Base-by-base conservation (phyloP, 2,888 invertebrate species). In the Lepidochrysops patricia region DNA sequence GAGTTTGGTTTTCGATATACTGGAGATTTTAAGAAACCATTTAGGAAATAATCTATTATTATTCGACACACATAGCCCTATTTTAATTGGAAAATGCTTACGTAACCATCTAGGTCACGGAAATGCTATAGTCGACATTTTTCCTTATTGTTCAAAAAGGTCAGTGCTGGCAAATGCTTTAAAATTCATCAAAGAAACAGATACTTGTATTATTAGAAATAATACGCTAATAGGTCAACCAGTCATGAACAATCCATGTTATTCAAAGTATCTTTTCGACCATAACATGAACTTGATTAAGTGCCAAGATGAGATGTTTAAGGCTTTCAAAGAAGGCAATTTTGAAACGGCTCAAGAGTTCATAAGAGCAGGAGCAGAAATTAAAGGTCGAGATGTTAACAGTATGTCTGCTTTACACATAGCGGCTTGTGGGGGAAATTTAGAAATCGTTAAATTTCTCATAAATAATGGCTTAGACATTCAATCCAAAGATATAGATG, bases 381-480 rank as follows among this genome's bases (percentile, higher is more conserved):
- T 52, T 6, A 59, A 27, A 27, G 15, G 50, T 12, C 52, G 26
- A 7, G 32, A 59, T 50, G 15, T 26, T 7, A 7, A 52, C n/a
- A 26, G 15, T 6, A 26, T 7, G 15, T 26, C 34, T 9, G 12
- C 35, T 35, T 59, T 59, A 34, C 52, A 59, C 26, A 25, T 26
- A 35, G 58, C 50, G 35, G 52, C 58, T 50, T 25, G 27, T 35
- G 34, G 35, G 3, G 58, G 50, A 15, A 34, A 52, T 25, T 25
- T 59, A 59, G 50, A 35, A 6, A 52, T 52, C 5, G 49, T 59
- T 26, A 27, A 59, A 59, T 59, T 59, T 34, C 35, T 59, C 9
- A 4, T 52, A 34, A 15, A 9, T 26, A 59, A 52, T 35, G 58
- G 58, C 12, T n/a, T 50, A 52, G 26, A 59, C n/a, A 23, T 52